A percentile compares a stretch with the other conserved stretches of the same genome.
These are phyloP conservation scores for Papilio elwesi DNA, from an alignment of 2,888 invertebrate genomes.

Conservation along the genomic window DNA sequence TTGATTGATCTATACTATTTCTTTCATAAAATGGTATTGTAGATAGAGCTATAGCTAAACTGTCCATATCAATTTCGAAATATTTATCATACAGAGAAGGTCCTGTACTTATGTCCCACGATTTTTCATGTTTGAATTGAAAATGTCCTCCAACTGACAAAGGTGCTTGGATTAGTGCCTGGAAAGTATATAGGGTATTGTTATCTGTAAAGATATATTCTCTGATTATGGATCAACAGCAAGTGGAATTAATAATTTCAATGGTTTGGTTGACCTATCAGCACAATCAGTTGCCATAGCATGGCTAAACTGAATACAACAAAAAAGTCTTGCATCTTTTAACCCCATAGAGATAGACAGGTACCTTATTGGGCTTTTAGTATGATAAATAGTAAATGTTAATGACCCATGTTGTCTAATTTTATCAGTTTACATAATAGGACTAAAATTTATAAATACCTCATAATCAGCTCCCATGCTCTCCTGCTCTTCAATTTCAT, in stretches of 20 bases:
- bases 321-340: too few relatives aligned
- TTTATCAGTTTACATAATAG: background rate
- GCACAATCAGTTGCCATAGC: too few relatives aligned
- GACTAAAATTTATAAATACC: constrained; percentile 52
- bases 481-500: constrained; percentile 74
- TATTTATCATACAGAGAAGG: constrained; percentile 76
- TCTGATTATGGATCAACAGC: background rate
- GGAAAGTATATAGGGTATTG: constrained; percentile 41
- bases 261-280: too few relatives aligned
- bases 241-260: background rate
- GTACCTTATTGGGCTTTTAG: too few relatives aligned
- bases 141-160: constrained; percentile 76
- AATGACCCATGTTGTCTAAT: too few relatives aligned
- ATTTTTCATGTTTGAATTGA: constrained; percentile 81
- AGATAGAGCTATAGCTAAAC: constrained; percentile 65
- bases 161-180: constrained; percentile 75
- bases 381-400: too few relatives aligned
- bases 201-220: background rate
- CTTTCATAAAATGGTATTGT: constrained; percentile 76
- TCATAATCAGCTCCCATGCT: constrained; percentile 79
- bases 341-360: too few relatives aligned
- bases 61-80: constrained; percentile 74
- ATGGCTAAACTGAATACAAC: too few relatives aligned
- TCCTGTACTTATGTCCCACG: constrained; percentile 69
- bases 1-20: constrained; percentile 61